These are phyloP conservation scores for Amiota minor DNA, from an alignment of 2,888 invertebrate genomes.

Conservation along the genomic window DNA sequence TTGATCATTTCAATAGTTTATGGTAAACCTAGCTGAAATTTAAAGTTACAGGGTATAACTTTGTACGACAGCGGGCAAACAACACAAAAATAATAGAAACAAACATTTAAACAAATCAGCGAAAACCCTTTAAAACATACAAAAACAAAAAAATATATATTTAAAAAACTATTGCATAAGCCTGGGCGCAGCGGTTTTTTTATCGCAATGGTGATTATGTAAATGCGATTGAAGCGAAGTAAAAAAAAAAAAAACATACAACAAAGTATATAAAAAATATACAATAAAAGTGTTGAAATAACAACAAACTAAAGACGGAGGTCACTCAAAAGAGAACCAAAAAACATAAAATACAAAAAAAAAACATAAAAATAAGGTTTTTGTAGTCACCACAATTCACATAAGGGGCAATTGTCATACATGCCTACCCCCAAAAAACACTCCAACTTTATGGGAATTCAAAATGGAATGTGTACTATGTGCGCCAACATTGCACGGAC, in stretches of 20 bases:
- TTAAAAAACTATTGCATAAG: slow-evolving; percentile 23
- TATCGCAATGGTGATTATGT: slow-evolving; percentile 11
- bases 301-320: neutral
- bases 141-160: neutral
- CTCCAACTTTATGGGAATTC: too few species aligned
- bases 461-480: neutral
- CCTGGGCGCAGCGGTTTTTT: slow-evolving; percentile 12
- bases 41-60: too few species aligned
- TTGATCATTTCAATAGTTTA: too few species aligned
- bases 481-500: slow-evolving; percentile 14
- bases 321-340: neutral
- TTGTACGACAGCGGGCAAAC: too few species aligned
- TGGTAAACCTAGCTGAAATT: too few species aligned
- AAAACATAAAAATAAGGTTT: neutral
- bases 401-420: too few species aligned
- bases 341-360: neutral
- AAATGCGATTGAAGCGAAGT: neutral
- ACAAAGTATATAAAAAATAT: neutral
- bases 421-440: too few species aligned
- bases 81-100: neutral
- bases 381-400: too few species aligned
- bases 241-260: neutral
- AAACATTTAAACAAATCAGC: too few species aligned
- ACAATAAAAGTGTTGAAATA: too few species aligned
- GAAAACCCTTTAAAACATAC: neutral